A percentile compares a stretch with the other conserved stretches of the same genome.
phyloP scores from a whole-genome alignment of 2,888 invertebrate species.

The Patella ulyssiponensis region DNA sequence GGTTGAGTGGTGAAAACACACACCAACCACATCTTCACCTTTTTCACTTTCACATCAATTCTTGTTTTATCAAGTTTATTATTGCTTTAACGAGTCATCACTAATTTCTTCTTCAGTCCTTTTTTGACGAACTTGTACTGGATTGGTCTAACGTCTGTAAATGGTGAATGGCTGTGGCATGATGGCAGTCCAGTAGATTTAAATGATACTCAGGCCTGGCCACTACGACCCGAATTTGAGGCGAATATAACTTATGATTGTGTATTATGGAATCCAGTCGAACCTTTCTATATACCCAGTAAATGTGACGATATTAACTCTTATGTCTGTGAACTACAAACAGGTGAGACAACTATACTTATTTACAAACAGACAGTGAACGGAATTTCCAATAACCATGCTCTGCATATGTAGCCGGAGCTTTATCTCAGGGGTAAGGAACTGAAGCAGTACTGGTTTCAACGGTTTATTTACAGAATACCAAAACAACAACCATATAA shows the following conservation, averaged over 20 bases:
- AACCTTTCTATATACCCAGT: neutral
- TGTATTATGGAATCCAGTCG: neutral
- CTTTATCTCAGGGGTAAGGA: too few relatives aligned
- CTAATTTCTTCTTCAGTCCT: neutral
- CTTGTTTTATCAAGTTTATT: too few relatives aligned
- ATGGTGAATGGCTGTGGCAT: conserved; percentile 14
- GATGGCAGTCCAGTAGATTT: conserved; percentile 4
- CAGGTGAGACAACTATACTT: neutral
- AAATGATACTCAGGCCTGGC: neutral
- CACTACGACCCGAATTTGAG: neutral
- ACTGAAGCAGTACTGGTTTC: too few relatives aligned
- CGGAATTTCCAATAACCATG: too few relatives aligned
- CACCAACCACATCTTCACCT: too few relatives aligned
- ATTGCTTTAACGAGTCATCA: too few relatives aligned
- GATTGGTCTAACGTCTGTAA: neutral
- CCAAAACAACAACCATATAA: too few relatives aligned
- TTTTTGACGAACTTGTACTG: neutral
- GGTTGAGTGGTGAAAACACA: too few relatives aligned
- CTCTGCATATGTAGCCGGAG: too few relatives aligned
- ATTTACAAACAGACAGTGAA: too few relatives aligned
- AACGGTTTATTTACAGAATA: too few relatives aligned
- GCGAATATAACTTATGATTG: neutral
- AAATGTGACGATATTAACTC: neutral
- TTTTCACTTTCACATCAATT: too few relatives aligned
- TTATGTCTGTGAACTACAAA: neutral